Conservation (phyloP, 1,140 invertebrate genomes). For the Chlorops oryzae region DNA sequence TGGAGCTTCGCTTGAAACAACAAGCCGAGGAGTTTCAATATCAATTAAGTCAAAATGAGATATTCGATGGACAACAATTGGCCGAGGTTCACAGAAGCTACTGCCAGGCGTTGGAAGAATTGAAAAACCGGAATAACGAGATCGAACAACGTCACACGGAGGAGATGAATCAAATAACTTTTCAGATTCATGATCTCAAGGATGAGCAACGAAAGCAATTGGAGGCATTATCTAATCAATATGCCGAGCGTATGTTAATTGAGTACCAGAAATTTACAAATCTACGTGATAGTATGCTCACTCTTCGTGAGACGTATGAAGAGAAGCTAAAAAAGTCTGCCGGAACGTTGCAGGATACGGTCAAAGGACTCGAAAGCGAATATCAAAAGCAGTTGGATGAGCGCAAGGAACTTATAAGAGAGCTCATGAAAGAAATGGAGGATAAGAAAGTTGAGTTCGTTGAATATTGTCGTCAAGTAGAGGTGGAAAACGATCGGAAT, state of each 20-base stretch:
- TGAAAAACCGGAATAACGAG: slow-evolving; percentile 64
- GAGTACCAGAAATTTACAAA: slow-evolving; percentile 79
- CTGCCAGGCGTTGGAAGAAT: slow-evolving; percentile 60
- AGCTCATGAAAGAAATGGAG: slow-evolving; percentile 45
- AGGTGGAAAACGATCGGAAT: slow-evolving; percentile 55
- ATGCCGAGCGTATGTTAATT: slow-evolving; percentile 74
- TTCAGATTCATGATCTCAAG: slow-evolving; percentile 62
- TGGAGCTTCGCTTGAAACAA: slow-evolving; percentile 63
- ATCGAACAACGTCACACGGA: slow-evolving; percentile 60
- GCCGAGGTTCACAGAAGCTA: slow-evolving; percentile 64
- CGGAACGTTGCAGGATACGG: slow-evolving; percentile 40
- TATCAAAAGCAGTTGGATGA: slow-evolving; percentile 44
- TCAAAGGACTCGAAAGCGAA: slow-evolving; percentile 42
- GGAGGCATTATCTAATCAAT: slow-evolving; percentile 51
- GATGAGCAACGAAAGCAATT: slow-evolving; percentile 62
- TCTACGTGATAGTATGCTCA: slow-evolving; percentile 65
- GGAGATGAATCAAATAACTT: slow-evolving; percentile 65
- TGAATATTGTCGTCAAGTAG: slow-evolving; percentile 44
- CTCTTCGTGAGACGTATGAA: slow-evolving; percentile 71
- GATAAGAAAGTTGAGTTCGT: slow-evolving; percentile 44
- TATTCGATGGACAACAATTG: slow-evolving; percentile 58
- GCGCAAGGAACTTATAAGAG: slow-evolving; percentile 39
- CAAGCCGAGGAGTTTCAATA: slow-evolving; percentile 67
- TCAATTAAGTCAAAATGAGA: slow-evolving; percentile 62
- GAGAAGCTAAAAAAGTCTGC: slow-evolving; percentile 48